Evolutionary conservation across 2,113 vertebrate genomes (phyloP), one percentile per base, ranked within the genome.

Genomic region (Anarhynchus alexandrinus): DNA sequence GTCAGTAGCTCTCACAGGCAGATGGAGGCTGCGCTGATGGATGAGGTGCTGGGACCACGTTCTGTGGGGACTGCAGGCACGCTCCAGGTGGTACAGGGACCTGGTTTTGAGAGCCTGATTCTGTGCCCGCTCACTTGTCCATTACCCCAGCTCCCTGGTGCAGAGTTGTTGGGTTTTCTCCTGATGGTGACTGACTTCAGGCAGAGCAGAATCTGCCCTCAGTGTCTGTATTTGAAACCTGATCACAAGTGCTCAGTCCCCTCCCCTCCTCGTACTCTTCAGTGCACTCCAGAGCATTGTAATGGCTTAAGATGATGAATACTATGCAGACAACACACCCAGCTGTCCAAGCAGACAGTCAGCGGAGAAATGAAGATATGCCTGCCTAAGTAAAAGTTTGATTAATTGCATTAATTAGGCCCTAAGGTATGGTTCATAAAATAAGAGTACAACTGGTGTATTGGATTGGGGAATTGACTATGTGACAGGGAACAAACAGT

Each of bases 391-490:
- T 88, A 97, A 96, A 96, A 97, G 95, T 98, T 96, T 98, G 97
- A 98, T 98, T 97, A 98, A 98, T 98, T 94, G 96, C 93, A 97
- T 98, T 98, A 98, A 98, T 98, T 98, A 98, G 96, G 90, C 96
- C 96, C 94, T 92, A 97, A 98, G 96, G 96, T 97, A 98, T 97
- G 97, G 96, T 94, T 98, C 98, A 97, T 98, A 98, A 98, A 98
- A 96, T 97, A 94, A 94, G 96, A 96, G 96, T 97, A 95, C 94
- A 97, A 92, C 96, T 94, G 84, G 88, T 88, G 76, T 95, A 97
- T 96, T 97, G 94, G 94, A 95, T 76, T 80, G 94, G 92, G 91
- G 94, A 97, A 97, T 96, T 97, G 97, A 97, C 97, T 97, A 97
- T 97, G 91, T 97, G 97, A 96, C 97, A 97, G 87, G 88, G 93